These are phyloP conservation scores for Linnaemya tessellans DNA, from an alignment of 2,888 invertebrate species.

Conservation along the genomic window DNA sequence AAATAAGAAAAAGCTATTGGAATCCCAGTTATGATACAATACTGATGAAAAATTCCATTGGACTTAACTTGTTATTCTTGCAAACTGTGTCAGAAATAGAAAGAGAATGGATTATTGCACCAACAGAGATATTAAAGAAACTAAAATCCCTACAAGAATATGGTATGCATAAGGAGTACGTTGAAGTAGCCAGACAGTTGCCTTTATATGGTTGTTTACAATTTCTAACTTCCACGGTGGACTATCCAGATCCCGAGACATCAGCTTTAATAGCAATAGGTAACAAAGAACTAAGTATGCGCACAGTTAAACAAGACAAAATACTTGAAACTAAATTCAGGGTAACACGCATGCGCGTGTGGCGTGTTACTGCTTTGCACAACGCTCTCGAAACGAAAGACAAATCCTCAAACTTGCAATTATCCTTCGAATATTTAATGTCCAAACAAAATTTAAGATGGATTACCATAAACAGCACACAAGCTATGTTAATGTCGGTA, in stretches of 20 bases:
- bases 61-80: constrained; percentile 92
- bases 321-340: constrained; percentile 94
- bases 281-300: constrained; percentile 92
- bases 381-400: constrained; percentile 78
- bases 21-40: constrained; percentile 92
- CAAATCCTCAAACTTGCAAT: constrained; percentile 85
- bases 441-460: constrained; percentile 95
- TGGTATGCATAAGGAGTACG: constrained; percentile 93
- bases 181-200: constrained; percentile 91
- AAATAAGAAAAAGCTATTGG: constrained; percentile 96
- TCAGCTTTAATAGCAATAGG: constrained; percentile 92
- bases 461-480: constrained; percentile 95
- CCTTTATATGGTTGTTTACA: constrained; percentile 95
- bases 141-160: constrained; percentile 89
- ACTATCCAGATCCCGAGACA: constrained; percentile 88
- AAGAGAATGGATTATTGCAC: constrained; percentile 92
- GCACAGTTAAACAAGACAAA: constrained; percentile 85
- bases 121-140: constrained; percentile 87
- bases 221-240: constrained; percentile 89
- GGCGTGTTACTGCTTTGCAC: constrained; percentile 96
- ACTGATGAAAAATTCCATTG: constrained; percentile 91
- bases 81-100: constrained; percentile 95
- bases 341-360: constrained; percentile 98
- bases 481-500: constrained; percentile 97
- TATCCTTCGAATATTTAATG: constrained; percentile 97